These are phyloP conservation scores for Hippocampus abdominalis DNA, from an alignment of 2,113 vertebrate genomes.

Conservation along the genomic window DNA sequence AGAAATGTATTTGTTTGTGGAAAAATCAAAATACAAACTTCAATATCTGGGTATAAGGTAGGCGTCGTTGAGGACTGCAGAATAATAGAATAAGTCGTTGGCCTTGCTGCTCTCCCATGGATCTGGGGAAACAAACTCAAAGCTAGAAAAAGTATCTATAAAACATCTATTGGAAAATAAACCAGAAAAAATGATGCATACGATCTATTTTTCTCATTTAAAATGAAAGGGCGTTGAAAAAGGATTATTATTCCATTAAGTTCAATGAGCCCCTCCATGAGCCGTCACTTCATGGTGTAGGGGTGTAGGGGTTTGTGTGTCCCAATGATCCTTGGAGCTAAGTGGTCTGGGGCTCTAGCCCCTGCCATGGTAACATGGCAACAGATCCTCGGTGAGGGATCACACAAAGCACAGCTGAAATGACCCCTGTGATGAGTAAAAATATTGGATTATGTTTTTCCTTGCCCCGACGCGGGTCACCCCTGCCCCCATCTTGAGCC, in stretches of 20 bases:
- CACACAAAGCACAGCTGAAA: too few species aligned
- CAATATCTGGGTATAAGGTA: neutral
- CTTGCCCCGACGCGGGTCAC: too few species aligned
- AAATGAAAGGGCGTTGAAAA: neutral
- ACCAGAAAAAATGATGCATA: neutral
- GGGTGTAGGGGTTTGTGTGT: too few species aligned
- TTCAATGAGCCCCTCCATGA: too few species aligned
- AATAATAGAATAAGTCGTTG: neutral
- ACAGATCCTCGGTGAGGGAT: too few species aligned
- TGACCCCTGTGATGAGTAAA: too few species aligned
- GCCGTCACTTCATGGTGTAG: too few species aligned
- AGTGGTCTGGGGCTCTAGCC: too few species aligned
- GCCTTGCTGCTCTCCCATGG: neutral
- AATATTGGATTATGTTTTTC: too few species aligned
- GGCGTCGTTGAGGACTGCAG: neutral
- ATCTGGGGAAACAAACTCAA: neutral
- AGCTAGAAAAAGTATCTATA: neutral
- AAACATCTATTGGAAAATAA: neutral
- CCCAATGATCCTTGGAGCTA: too few species aligned
- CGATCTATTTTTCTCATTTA: neutral
- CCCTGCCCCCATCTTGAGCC: too few species aligned
- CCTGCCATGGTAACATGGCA: too few species aligned
- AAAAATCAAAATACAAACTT: neutral
- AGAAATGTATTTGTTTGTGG: neutral
- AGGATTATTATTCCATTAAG: neutral